Evolutionary conservation across 1,140 invertebrate genomes (phyloP).

Genomic region (Ceratina australensis): DNA sequence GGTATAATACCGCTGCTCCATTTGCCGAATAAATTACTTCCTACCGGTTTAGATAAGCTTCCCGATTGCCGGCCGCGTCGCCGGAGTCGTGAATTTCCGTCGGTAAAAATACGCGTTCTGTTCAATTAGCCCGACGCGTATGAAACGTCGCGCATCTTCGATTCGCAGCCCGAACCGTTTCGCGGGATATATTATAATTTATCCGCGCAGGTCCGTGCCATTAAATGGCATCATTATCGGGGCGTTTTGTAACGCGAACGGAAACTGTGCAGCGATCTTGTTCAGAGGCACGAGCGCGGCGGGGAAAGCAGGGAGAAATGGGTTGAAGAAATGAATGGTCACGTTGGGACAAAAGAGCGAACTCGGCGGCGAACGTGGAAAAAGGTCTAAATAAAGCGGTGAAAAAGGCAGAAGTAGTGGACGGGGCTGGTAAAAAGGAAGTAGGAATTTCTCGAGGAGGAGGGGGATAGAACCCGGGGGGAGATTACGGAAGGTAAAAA

Average conservation of each 20-base stretch:
- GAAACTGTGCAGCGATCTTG: background rate
- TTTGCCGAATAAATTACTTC: conserved; percentile 29
- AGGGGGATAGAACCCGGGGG: too few species aligned
- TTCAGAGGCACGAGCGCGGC: background rate
- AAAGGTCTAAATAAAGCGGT: conserved; percentile 1
- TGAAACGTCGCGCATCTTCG: too few species aligned
- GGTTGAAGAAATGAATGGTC: conserved; percentile 14
- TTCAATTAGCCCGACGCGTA: too few species aligned
- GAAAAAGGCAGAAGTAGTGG: background rate
- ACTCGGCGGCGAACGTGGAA: background rate
- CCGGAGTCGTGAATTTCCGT: background rate
- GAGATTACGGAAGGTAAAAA: background rate
- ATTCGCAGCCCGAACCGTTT: too few species aligned
- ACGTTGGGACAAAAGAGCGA: conserved; percentile 18
- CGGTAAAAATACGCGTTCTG: background rate
- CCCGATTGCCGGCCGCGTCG: background rate
- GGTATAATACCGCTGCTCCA: background rate
- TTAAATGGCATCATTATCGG: too few species aligned
- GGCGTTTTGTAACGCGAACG: background rate
- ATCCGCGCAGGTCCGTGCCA: too few species aligned
- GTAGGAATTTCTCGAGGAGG: background rate
- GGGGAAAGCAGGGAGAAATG: background rate
- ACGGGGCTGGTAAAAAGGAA: background rate
- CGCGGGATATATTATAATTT: too few species aligned
- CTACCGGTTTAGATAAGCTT: background rate